Evolutionary conservation across 1,140 invertebrate species (phyloP).

Genomic region (Cherax quadricarinatus): DNA sequence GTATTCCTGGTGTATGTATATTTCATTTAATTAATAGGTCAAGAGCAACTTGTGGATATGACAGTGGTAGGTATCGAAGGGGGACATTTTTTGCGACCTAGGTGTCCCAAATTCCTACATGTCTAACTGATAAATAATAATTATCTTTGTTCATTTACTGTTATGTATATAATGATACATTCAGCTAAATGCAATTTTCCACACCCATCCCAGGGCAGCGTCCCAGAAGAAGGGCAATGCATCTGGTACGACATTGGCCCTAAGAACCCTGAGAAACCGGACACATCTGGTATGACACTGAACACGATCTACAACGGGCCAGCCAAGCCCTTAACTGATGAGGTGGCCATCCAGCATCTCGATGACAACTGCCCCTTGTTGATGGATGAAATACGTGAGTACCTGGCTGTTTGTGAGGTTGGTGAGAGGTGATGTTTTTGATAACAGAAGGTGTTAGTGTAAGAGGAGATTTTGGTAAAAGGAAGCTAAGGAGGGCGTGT

Average conservation of each 20-base stretch:
- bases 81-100: too few relatives aligned
- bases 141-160: too few relatives aligned
- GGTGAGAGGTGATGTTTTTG: neutral
- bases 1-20: too few relatives aligned
- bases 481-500: too few relatives aligned
- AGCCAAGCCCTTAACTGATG: neutral
- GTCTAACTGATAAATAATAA: too few relatives aligned
- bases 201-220: neutral
- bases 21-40: too few relatives aligned
- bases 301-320: conserved; percentile 11
- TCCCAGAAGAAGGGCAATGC: conserved; percentile 10
- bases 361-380: conserved; percentile 3
- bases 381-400: conserved; percentile 40
- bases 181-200: too few relatives aligned
- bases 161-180: too few relatives aligned
- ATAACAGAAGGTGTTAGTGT: neutral
- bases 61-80: too few relatives aligned
- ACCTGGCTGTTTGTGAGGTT: neutral
- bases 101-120: too few relatives aligned
- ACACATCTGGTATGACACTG: neutral
- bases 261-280: conserved; percentile 14
- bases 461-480: neutral
- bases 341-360: neutral
- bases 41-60: too few relatives aligned
- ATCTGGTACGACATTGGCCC: conserved; percentile 41